phyloP scores from a whole-genome alignment of 2,797 vertebrate species.

The Tragopan temminckii region DNA sequence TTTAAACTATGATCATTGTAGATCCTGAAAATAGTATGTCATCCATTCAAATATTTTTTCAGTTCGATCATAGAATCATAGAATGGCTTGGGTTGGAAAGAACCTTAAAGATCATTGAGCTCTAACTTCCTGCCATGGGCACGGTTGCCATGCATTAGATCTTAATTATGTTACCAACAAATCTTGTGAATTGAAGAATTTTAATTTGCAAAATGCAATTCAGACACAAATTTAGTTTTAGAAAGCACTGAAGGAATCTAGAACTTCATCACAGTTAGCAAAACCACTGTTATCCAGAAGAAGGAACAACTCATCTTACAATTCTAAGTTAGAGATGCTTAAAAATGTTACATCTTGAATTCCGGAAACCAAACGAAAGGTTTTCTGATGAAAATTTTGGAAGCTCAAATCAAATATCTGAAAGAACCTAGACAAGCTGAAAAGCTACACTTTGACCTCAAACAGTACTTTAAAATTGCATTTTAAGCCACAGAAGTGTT shows the following conservation, averaged over 20 bases:
- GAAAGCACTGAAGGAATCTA: not conserved
- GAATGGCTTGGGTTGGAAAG: not conserved
- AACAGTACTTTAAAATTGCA: not conserved
- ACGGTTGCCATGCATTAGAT: too few species aligned
- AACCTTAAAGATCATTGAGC: not conserved
- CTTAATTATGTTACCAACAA: too few species aligned
- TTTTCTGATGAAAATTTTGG: conserved; percentile 15
- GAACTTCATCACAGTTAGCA: not conserved
- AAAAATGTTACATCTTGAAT: not conserved
- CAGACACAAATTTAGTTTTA: not conserved
- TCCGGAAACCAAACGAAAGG: conserved; percentile 1
- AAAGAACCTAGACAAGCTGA: not conserved
- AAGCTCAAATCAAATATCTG: not conserved
- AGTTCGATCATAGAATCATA: not conserved
- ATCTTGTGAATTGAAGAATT: not conserved
- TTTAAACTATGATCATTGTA: rapidly evolving
- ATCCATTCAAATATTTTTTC: not conserved
- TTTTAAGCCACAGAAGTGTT: not conserved
- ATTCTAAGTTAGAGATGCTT: not conserved
- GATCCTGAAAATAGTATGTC: not conserved
- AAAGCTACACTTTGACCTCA: not conserved
- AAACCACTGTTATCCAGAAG: not conserved
- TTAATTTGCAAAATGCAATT: not conserved
- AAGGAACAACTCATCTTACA: not conserved
- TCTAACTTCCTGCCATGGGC: too few species aligned